Base-by-base conservation (phyloP, 1,140 invertebrate genomes). In the Brachionus asplanchnoidis region DNA sequence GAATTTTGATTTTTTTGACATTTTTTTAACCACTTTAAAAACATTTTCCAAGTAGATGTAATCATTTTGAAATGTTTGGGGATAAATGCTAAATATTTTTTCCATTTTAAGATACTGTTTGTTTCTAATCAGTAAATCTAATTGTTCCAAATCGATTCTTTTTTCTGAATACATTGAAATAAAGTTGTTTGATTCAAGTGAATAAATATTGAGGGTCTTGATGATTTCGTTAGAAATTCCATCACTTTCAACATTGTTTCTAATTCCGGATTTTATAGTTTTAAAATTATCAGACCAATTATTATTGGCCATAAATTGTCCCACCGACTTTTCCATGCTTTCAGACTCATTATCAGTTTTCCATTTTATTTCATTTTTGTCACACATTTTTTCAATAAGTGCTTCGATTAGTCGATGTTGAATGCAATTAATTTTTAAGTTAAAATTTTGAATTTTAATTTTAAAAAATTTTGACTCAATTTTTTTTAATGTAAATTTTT, bases 381-480 rank as follows among this genome's bases (percentile, higher is more conserved):
- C 66, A 28, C 66, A 70, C 2, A 70, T 3, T n/a, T 11, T n/a
- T 70, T 28, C 28, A 42, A 75, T n/a, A 14, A 75, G 20, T 2
- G 42, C 42, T 75, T 44, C 23, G 20, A 75, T 75, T 26, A 75
- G 4, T 28, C 14, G 4, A 75, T 75, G 70, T n/a, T 75, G 17
- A 20, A 75, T 75, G 17, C 36, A 7, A 20, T 75, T 75, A 2
- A 75, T 44, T 44, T 75, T 44, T 11, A 75, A 42, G 23, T 42
- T 8, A 3, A 44, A 42, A 23, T 23, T 17, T 28, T 75, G n/a
- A n/a, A 9, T 42, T 44, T 75, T 75, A 11, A 20, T 75, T 20
- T 75, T 44, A 75, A 75, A 75, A 75, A n/a, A 44, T 75, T 75
- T 75, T 44, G 70, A 50, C 17, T 75, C 28, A 5, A 75, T 28